Percentiles rank a stretch among this genome's conserved stretches.
phyloP scores from a whole-genome alignment of 1,140 invertebrate species.

The Drosophila sturtevanti region DNA sequence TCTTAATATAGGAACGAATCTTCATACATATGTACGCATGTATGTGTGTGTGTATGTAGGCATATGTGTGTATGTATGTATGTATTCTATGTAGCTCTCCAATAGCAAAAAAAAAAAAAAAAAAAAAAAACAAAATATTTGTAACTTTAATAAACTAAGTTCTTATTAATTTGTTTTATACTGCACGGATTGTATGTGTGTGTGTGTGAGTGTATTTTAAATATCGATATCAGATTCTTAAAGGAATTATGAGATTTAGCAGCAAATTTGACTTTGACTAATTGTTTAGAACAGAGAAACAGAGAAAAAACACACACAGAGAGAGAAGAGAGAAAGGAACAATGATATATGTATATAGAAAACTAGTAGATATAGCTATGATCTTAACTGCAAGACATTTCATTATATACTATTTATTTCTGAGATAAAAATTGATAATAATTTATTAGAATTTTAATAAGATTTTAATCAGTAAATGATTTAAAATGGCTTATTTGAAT shows the following conservation, averaged over 20 bases:
- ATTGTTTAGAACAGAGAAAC: not conserved
- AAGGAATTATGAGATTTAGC: slow-evolving; percentile 32
- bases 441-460: too few relatives aligned
- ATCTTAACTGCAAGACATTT: too few relatives aligned
- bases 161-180: slow-evolving; percentile 4
- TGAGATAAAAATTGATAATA: too few relatives aligned
- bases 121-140: not conserved
- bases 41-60: not conserved
- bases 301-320: not conserved
- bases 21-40: not conserved
- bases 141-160: slow-evolving; percentile 1
- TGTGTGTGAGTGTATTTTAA: slow-evolving; percentile 1
- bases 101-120: not conserved
- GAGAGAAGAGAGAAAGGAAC: not conserved
- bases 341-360: too few relatives aligned
- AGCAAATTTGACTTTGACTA: slow-evolving; percentile 2
- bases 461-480: too few relatives aligned
- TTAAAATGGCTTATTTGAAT: too few relatives aligned
- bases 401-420: too few relatives aligned
- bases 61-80: not conserved
- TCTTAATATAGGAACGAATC: not conserved
- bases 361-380: too few relatives aligned
- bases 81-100: not conserved
- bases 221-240: slow-evolving; percentile 22
- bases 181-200: slow-evolving; percentile 7